Conservation (phyloP, 2,888 invertebrate genomes). For the Himalopsyche kuldschensis region DNA sequence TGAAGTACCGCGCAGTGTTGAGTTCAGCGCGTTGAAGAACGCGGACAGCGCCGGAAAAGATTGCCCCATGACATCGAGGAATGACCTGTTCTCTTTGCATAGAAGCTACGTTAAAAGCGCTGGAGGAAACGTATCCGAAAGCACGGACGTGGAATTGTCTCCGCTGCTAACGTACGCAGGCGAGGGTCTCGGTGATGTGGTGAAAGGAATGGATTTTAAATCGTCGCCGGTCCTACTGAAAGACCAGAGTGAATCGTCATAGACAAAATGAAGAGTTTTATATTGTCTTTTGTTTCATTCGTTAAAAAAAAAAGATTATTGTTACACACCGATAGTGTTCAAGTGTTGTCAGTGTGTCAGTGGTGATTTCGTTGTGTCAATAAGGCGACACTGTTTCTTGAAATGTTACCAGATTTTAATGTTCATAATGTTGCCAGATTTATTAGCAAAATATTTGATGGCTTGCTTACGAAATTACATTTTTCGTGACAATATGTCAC, state of each 20-base stretch:
- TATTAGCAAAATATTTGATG: no score
- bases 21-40: constrained; percentile 98
- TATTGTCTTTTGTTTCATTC: no score
- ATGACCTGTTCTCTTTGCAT: constrained; percentile 76
- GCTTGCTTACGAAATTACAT: no score
- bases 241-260: not conserved
- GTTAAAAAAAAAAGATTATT: not conserved
- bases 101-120: constrained; percentile 78
- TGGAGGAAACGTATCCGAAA: constrained; percentile 72
- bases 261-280: not conserved
- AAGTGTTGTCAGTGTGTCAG: not conserved
- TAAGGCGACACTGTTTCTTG: no score
- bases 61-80: constrained; percentile 84
- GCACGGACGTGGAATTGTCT: constrained; percentile 84
- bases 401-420: no score
- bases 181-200: constrained; percentile 74
- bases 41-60: constrained; percentile 84
- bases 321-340: not conserved
- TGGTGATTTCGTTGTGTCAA: no score
- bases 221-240: constrained; percentile 60
- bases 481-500: no score
- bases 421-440: no score
- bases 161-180: constrained; percentile 89
- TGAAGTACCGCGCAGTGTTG: constrained; percentile 88
- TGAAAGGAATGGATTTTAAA: constrained; percentile 66